Base-by-base conservation (phyloP, 2,888 invertebrate genomes). In the Galeopsomyia nigrocyanea region DNA sequence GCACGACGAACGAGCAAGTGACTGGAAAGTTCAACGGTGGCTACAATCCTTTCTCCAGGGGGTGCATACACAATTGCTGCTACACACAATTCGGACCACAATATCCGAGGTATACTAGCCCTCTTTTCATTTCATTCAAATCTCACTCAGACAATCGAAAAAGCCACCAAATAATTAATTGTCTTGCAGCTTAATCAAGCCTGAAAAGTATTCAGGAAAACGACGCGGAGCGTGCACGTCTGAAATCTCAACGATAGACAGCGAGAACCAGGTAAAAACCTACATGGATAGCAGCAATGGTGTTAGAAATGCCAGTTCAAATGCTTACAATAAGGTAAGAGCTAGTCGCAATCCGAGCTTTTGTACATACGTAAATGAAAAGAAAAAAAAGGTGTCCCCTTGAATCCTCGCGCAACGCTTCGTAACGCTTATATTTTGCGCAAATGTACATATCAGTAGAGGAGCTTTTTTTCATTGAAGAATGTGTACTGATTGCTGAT, bases 1-100 rank as follows among this genome's bases (percentile, higher is more conserved):
- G 99, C 78, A 99, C 99, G 71, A 99, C 99, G 78, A 99, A 99
- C 88, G 99, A 99, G 89, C 99, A 99, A 90, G 99, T 99, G 76
- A 99, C 99, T 17, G 98, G 98, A 71, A 99, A 99, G 89, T 99
- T 99, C 89, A 96, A 97, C 84, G 97, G 97, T 68, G 99, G 98
- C 51, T 97, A 96, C 88, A 99, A 99, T 90, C 99, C 99, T 68
- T 99, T 99, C 89, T 97, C 97, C 5, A 90, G 93, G 83, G 98
- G 98, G 46, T 99, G 98, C 87, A 94, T 95, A 91, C 91, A 93
- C 84, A 99, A 99, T 88, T 97, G 98, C 88, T 95, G 95, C 87
- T 95, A 96, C 85, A 93, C 96, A 76, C 93, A 99, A 83, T 99
- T 97, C 87, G 98, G 98, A 78, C 98, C 98, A 69, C 97, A 96